phyloP scores from a whole-genome alignment of 1,140 invertebrate species.

The Littorina saxatilis region DNA sequence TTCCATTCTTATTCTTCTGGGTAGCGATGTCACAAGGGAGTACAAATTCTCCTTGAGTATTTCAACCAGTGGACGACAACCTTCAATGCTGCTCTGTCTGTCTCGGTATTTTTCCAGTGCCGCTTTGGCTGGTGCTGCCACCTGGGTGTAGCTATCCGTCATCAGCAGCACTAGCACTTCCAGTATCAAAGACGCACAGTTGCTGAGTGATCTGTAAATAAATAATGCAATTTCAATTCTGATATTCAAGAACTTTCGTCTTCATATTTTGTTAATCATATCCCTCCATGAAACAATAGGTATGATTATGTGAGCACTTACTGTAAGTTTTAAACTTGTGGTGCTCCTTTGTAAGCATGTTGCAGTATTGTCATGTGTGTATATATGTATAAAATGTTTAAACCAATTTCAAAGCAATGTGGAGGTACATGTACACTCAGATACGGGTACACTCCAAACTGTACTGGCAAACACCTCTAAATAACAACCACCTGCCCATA shows the following conservation, averaged over 20 bases:
- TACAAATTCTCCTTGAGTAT: conserved; percentile 69
- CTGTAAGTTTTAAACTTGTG: no score
- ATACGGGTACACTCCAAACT: no score
- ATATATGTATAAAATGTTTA: no score
- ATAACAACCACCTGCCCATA: no score
- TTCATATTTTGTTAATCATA: no score
- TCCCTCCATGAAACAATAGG: no score
- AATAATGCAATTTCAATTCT: conserved; percentile 25
- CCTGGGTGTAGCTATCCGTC: conserved; percentile 62
- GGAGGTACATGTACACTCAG: no score
- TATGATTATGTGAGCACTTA: no score
- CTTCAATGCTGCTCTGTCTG: conserved; percentile 45
- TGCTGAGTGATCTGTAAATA: conserved; percentile 61
- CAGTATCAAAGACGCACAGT: conserved; percentile 57
- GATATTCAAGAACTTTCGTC: neutral
- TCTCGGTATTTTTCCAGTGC: conserved; percentile 58
- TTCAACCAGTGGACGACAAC: conserved; percentile 57
- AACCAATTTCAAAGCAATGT: no score
- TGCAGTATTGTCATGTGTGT: no score
- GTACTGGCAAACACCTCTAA: no score
- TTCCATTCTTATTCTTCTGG: conserved; percentile 63
- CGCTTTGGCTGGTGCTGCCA: conserved; percentile 53
- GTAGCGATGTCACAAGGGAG: conserved; percentile 61
- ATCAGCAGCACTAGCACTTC: conserved; percentile 64
- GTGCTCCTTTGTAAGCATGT: no score